These are phyloP conservation scores for Orientallactaga sibirica DNA, from an alignment of 2,797 vertebrate genomes.

Conservation along the genomic window DNA sequence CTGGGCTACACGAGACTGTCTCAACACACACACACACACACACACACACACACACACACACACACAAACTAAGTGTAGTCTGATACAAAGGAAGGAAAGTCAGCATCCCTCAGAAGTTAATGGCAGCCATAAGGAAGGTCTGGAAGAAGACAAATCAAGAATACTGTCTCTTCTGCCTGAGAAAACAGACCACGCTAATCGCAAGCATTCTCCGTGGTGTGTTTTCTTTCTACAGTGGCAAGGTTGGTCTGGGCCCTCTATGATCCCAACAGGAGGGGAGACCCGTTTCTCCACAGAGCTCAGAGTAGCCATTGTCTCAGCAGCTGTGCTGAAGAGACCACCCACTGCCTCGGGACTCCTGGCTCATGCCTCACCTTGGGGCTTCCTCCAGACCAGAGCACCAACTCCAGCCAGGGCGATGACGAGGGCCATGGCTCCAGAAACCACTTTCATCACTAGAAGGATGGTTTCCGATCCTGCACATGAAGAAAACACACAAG, in stretches of 20 bases:
- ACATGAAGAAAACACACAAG: neutral
- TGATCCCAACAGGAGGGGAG: neutral
- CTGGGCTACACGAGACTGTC: too few relatives aligned
- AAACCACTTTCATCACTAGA: neutral
- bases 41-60: too few relatives aligned
- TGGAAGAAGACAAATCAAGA: constrained; percentile 33
- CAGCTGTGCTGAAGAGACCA: neutral
- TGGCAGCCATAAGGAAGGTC: neutral
- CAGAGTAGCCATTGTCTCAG: neutral
- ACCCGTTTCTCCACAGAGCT: neutral
- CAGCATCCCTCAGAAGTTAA: neutral
- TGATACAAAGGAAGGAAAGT: constrained; percentile 28
- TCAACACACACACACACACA: too few relatives aligned
- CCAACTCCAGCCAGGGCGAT: constrained; percentile 43
- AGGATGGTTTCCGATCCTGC: neutral
- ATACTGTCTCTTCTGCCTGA: neutral
- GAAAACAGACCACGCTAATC: neutral
- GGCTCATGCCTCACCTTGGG: neutral
- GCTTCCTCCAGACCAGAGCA: constrained; percentile 11
- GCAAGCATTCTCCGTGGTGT: neutral
- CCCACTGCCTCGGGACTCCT: neutral
- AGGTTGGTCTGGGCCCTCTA: neutral
- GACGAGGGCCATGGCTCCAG: neutral
- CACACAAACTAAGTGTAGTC: neutral
- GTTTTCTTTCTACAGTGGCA: neutral